These are phyloP conservation scores for Temnothorax longispinosus DNA, from an alignment of 1,140 invertebrate species.

Conservation along the genomic window DNA sequence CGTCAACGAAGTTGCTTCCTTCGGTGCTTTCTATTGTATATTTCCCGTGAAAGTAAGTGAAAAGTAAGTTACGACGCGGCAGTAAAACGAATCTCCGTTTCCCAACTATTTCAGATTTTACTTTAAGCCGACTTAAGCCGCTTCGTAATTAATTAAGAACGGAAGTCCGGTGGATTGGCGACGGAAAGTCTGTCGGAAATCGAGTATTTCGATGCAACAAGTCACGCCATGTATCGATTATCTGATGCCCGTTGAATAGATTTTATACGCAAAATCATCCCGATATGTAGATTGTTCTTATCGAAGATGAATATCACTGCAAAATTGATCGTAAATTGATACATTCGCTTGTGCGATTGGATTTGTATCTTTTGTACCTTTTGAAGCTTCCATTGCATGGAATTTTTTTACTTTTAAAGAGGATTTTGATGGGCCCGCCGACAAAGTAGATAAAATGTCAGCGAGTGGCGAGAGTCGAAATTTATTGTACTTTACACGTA, in stretches of 20 bases:
- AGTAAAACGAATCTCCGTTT: constrained; percentile 16
- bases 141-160: constrained; percentile 54
- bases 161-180: constrained; percentile 8
- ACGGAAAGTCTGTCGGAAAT: constrained; percentile 17
- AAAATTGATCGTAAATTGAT: constrained; percentile 30
- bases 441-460: constrained; percentile 37
- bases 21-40: not conserved
- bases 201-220: constrained; percentile 44
- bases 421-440: constrained; percentile 3
- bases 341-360: not conserved
- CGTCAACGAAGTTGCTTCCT: not conserved
- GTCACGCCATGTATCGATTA: not conserved
- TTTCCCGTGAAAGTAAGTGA: not conserved
- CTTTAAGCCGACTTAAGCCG: constrained; percentile 49
- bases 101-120: constrained; percentile 37
- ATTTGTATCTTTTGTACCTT: not conserved
- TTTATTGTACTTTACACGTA: constrained; percentile 48
- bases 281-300: not conserved
- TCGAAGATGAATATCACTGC: not conserved
- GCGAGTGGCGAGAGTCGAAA: not conserved
- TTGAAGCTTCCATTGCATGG: not conserved
- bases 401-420: constrained; percentile 7
- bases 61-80: not conserved
- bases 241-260: constrained; percentile 10
- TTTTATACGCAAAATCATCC: constrained; percentile 29